Base-by-base conservation (phyloP, 2,888 invertebrate species). In the Asteroscopus sphinx region DNA sequence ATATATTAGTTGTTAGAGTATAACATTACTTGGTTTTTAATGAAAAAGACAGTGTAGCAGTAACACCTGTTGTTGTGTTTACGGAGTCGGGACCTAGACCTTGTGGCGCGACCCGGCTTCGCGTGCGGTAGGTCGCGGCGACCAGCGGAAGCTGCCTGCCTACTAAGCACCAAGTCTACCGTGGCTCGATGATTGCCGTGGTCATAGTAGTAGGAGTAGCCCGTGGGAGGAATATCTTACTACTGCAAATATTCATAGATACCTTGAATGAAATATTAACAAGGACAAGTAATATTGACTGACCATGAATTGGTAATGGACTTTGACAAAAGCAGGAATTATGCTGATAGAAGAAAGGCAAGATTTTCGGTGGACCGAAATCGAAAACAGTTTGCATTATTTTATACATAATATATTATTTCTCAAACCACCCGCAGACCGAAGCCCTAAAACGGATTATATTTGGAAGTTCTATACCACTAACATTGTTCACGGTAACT, bases 121-220 rank as follows among this genome's bases (percentile, higher is more conserved):
- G 70, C 69, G 76, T 81, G 81, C 74, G 78, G 77, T 79, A 81
- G 80, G 80, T 81, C 81, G 67, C 59, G 68, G 16, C 17, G 25
- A 16, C 16, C 42, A 21, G 46, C 54, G 45, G 51, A 45, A 62
- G 46, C 55, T 36, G 60, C 42, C 58, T 32, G 47, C 64, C 37
- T 49, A 48, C 51, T 46, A 40, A 57, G 32, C 49, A 46, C 46
- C 36, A 30, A 41, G 32, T 30, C 37, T 52, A 46, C 49, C 36
- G 33, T 41, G 32, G 35, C 41, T 17, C 16, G 16, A 12, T 49
- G 41, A 49, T 49, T 37, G 37, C 6, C 17, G 25, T 12, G 35
- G 42, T 33, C 35, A 30, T 30, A 44, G 1, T 0, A 39, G 8
- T 30, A 44, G 1, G 0, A 39, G 8, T 36, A 8, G 3, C 42